Conservation (phyloP, 2,888 invertebrate genomes). For the Cacoxenus indagator region DNA sequence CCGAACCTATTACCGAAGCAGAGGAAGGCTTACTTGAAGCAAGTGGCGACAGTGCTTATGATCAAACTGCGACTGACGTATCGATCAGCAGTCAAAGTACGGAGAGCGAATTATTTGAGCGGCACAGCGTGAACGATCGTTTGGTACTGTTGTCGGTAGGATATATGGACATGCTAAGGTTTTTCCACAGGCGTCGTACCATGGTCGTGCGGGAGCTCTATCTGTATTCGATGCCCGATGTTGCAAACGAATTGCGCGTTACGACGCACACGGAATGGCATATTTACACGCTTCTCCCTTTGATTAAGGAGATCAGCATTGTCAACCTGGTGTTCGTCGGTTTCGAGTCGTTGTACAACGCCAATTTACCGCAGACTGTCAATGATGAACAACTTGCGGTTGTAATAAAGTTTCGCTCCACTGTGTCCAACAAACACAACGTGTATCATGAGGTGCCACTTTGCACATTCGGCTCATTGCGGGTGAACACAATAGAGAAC, state of each 20-base stretch:
- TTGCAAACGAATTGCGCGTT: conserved; percentile 33
- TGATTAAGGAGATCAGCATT: conserved; percentile 46
- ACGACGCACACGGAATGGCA: conserved; percentile 53
- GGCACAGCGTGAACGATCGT: neutral
- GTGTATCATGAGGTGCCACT: conserved; percentile 40
- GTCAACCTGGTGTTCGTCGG: conserved; percentile 53
- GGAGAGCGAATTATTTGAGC: neutral
- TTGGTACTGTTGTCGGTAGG: conserved; percentile 38
- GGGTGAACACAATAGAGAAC: conserved; percentile 30
- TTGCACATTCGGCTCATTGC: conserved; percentile 38
- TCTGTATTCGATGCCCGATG: conserved; percentile 44
- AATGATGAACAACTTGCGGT: conserved; percentile 27
- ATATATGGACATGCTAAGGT: conserved; percentile 47
- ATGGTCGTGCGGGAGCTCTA: conserved; percentile 37
- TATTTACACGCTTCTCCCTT: conserved; percentile 57
- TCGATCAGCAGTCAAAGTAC: neutral
- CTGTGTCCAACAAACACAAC: conserved; percentile 25
- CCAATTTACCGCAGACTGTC: conserved; percentile 32
- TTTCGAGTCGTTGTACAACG: conserved; percentile 57
- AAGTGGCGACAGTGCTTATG: neutral
- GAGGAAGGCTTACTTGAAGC: neutral
- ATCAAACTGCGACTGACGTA: neutral
- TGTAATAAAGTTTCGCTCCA: conserved; percentile 44
- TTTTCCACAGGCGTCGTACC: conserved; percentile 43
- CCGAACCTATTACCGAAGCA: neutral